A percentile compares a stretch with the other conserved stretches of the same genome.
Evolutionary conservation across 2,113 vertebrate species (phyloP).

Genomic region (Delphinus delphis): DNA sequence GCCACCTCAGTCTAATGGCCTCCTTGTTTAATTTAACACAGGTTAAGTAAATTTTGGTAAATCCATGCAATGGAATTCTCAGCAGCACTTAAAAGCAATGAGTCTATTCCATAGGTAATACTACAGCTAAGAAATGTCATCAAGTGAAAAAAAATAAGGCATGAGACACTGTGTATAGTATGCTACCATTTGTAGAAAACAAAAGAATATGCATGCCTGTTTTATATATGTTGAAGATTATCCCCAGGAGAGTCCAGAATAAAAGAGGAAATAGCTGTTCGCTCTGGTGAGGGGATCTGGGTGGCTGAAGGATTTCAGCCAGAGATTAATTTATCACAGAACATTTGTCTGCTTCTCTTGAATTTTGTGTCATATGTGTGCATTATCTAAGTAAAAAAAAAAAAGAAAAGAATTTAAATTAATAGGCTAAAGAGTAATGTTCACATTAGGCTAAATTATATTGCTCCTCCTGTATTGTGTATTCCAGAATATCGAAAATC

Average conservation of each 20-base stretch:
- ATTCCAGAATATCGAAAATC: neutral
- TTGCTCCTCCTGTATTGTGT: neutral
- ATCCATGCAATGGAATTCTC: neutral
- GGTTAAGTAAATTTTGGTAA: neutral
- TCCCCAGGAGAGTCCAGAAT: neutral
- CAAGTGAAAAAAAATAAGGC: neutral
- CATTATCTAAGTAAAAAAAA: neutral
- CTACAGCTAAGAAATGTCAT: neutral
- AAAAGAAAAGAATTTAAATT: too few species aligned
- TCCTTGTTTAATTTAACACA: neutral
- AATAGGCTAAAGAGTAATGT: neutral
- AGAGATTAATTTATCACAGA: neutral
- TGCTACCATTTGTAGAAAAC: neutral
- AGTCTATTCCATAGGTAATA: neutral
- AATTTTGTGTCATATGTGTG: neutral
- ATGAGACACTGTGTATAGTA: too few species aligned
- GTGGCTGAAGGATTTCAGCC: neutral
- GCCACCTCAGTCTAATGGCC: neutral
- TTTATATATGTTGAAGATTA: neutral
- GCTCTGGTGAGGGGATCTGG: neutral
- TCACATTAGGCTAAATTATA: neutral
- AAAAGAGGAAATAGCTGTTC: neutral
- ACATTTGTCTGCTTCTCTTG: neutral
- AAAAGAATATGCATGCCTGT: neutral
- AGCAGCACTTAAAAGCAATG: neutral